phyloP scores from a whole-genome alignment of 2,113 vertebrate genomes.

The Myotis brandtii region DNA sequence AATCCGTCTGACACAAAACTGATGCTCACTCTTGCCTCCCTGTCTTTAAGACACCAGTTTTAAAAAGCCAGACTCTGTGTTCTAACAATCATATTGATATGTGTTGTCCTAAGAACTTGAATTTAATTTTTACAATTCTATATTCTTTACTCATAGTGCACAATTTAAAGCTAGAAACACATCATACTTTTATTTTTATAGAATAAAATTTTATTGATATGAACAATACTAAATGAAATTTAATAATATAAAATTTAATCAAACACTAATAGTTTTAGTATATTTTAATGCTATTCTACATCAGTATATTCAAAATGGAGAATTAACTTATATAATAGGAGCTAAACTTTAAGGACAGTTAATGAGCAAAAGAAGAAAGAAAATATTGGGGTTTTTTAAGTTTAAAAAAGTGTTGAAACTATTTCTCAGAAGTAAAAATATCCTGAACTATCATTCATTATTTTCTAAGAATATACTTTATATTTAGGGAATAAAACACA shows the following conservation, averaged over 20 bases:
- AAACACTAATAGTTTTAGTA: not conserved
- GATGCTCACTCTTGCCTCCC: not conserved
- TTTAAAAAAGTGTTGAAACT: not conserved
- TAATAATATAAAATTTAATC: not conserved
- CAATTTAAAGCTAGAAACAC: not conserved
- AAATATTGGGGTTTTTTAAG: not conserved
- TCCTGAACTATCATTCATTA: not conserved
- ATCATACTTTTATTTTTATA: conserved; percentile 22
- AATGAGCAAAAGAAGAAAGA: not conserved
- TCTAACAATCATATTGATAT: not conserved
- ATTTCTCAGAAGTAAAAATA: conserved; percentile 25
- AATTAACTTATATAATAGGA: conserved; percentile 2
- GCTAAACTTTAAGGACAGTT: not conserved
- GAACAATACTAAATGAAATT: conserved; percentile 1
- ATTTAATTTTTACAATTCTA: not conserved
- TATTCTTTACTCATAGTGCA: not conserved
- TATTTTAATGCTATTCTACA: not conserved
- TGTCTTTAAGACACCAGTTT: not conserved
- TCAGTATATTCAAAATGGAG: not conserved
- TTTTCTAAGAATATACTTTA: conserved; percentile 1
- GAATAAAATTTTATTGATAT: not conserved
- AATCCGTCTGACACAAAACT: not conserved
- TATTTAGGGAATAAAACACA: not conserved
- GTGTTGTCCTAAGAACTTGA: not conserved
- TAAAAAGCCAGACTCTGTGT: not conserved